Base-by-base conservation (phyloP, 2,797 vertebrate genomes). In the Sylvia borin region DNA sequence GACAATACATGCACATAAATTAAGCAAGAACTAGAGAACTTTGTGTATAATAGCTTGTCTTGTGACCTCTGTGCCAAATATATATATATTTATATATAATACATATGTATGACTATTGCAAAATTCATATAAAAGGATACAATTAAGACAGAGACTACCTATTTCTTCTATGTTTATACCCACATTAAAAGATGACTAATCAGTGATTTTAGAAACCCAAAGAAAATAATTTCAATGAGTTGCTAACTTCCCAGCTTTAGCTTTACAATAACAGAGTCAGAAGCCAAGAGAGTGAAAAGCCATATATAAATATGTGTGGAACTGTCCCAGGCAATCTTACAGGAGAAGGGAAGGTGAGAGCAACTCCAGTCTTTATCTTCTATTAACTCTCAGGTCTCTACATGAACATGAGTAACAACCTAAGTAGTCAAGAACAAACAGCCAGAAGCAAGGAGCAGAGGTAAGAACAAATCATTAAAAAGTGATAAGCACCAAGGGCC, bases 391-490 rank as follows among this genome's bases (percentile, higher is more conserved):
- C 61, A 48, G 65, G 79, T 92, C 90, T 58, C 79, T 75, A 50
- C 57, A 48, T 64, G 95, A 96, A 89, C 68, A 77, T 20, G 51
- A 95, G 50, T 89, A 95, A 94, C 53, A 91, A 71, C 54, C 65
- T 47, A 81, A 90, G 87, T 38, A 81, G 70, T 90, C 91, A 93
- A 95, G 86, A 93, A 92, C 67, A 92, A 89, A 93, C 60, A 71
- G 65, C 65, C 48, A 85, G 90, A 89, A 91, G 85, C 93, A 94
- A 88, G 71, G 90, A 88, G 50, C 68, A 85, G 43, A 43, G 87
- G 55, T 51, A 95, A 93, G 92, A 91, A 91, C 74, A 94, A 91
- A 85, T 85, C 84, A 90, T 94, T 90, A 85, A 89, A 88, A 86
- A 88, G 82, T 43, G 73, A 75, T 88, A 87, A 95, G 91, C 68